Evolutionary conservation across 2,113 vertebrate species (phyloP).

Genomic region (Chionodraco myersi): DNA sequence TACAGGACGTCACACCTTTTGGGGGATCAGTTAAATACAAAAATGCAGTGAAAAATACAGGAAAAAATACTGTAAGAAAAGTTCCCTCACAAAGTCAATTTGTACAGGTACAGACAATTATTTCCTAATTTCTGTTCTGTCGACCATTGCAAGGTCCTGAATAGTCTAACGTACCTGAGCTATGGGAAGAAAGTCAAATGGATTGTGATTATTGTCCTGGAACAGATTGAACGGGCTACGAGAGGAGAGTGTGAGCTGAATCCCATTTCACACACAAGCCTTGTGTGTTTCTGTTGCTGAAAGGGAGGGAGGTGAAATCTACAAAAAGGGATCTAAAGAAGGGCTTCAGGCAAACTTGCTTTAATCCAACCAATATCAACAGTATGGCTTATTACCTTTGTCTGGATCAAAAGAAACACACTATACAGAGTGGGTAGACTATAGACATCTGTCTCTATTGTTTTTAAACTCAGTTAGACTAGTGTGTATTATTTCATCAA

Average conservation of each 20-base stretch:
- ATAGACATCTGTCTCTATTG: background rate
- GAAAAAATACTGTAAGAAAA: background rate
- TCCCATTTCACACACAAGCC: conserved; percentile 80
- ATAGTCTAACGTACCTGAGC: conserved; percentile 80
- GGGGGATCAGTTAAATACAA: background rate
- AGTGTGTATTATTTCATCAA: background rate
- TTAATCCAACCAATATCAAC: conserved; percentile 58
- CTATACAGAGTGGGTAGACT: conserved; percentile 11
- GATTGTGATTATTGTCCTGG: conserved; percentile 91
- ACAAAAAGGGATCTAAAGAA: conserved; percentile 55
- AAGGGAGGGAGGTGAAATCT: conserved; percentile 73
- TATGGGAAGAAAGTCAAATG: conserved; percentile 92
- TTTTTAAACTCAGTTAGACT: background rate
- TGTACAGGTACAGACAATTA: conserved; percentile 35
- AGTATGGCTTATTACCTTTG: conserved; percentile 43
- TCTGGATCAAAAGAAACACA: conserved; percentile 42
- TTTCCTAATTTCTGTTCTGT: conserved; percentile 62
- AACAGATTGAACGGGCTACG: conserved; percentile 91
- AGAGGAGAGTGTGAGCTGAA: conserved; percentile 90
- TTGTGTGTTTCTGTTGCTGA: conserved; percentile 82
- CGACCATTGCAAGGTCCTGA: conserved; percentile 68
- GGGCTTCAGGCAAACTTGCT: conserved; percentile 49
- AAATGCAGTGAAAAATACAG: background rate
- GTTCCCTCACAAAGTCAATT: conserved; percentile 46
- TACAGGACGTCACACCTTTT: background rate